These are phyloP conservation scores for Prionace glauca DNA, from an alignment of 2,797 vertebrate genomes.

Conservation along the genomic window DNA sequence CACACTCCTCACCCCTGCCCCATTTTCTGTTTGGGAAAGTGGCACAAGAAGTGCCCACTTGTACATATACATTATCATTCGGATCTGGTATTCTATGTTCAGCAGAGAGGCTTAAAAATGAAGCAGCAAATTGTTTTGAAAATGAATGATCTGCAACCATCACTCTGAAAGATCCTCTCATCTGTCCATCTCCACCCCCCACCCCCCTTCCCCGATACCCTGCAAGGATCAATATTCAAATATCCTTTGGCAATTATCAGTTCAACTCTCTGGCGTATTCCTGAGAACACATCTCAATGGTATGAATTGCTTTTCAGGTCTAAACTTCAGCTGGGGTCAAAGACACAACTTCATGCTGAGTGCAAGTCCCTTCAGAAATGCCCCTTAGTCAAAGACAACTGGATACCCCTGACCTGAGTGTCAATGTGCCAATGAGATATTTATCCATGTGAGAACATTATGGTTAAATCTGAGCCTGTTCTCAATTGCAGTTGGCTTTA, in stretches of 20 bases:
- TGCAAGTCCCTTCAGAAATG: not conserved
- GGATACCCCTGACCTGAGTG: too few relatives aligned
- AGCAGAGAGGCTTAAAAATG: not conserved
- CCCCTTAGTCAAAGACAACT: not conserved
- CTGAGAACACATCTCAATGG: not conserved
- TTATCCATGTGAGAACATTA: not conserved
- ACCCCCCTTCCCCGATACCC: too few relatives aligned
- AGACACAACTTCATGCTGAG: not conserved
- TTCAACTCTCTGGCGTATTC: not conserved
- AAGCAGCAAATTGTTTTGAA: not conserved
- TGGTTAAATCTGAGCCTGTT: not conserved
- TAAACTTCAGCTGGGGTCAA: not conserved
- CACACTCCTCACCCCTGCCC: not conserved
- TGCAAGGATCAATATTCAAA: not conserved
- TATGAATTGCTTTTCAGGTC: not conserved
- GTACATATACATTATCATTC: not conserved
- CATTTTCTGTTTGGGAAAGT: not conserved
- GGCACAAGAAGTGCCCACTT: not conserved
- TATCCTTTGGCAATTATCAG: not conserved
- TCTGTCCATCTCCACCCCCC: too few relatives aligned
- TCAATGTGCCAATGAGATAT: not conserved
- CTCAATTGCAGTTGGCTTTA: not conserved
- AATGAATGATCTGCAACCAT: not conserved
- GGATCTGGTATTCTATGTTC: not conserved
- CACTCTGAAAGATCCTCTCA: too few relatives aligned